Evolutionary conservation across 2,888 invertebrate species (phyloP).

Genomic region (Gortyna flavago): DNA sequence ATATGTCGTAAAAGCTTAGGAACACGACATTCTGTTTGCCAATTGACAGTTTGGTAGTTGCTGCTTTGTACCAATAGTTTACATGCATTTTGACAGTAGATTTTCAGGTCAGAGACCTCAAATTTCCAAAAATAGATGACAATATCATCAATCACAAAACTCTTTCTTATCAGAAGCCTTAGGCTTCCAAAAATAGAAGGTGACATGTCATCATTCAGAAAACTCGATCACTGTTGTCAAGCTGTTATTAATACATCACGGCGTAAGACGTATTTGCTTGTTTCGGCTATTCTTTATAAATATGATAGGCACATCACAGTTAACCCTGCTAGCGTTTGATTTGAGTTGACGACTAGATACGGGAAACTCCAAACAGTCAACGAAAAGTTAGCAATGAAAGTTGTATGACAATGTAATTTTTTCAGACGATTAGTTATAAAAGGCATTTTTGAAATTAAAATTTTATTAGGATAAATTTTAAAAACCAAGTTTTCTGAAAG

Average conservation of each 20-base stretch:
- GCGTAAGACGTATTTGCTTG: background rate
- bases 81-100: no score
- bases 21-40: background rate
- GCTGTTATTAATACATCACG: background rate
- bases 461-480: background rate
- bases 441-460: background rate
- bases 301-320: background rate
- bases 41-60: constrained; percentile 1
- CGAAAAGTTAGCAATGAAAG: background rate
- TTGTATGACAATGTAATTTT: background rate
- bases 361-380: background rate
- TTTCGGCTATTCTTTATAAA: background rate
- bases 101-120: background rate
- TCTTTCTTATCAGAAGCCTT: background rate
- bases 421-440: background rate
- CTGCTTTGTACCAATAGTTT: background rate
- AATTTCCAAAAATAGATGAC: background rate
- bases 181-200: background rate
- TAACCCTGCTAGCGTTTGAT: background rate
- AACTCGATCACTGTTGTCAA: background rate
- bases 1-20: constrained; percentile 11
- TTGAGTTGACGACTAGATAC: background rate
- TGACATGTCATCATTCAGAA: background rate
- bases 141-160: background rate
- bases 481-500: background rate